phyloP scores from a whole-genome alignment of 2,888 invertebrate genomes.

The Rugalucina vietnamica region DNA sequence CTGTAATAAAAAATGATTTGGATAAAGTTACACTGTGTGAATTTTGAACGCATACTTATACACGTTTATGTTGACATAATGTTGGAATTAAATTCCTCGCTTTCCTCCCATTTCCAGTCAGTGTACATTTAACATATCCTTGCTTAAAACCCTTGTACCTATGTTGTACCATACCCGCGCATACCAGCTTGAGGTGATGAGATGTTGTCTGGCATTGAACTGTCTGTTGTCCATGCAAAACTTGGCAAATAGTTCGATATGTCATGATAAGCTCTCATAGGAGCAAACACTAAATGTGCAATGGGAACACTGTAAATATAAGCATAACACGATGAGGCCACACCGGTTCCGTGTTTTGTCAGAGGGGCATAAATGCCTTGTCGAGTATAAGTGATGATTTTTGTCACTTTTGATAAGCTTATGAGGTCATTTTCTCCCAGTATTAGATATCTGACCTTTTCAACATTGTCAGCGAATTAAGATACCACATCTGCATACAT shows the following conservation, averaged over 20 bases:
- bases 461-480: constrained; percentile 88
- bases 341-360: constrained; percentile 93
- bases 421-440: constrained; percentile 45
- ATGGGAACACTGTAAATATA: constrained; percentile 92
- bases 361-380: constrained; percentile 95
- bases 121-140: constrained; percentile 66
- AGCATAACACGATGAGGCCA: constrained; percentile 98
- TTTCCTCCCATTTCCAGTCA: too few species aligned
- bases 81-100: too few species aligned
- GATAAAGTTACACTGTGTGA: too few species aligned
- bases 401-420: constrained; percentile 86
- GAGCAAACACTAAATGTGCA: constrained; percentile 94
- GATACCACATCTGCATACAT: constrained; percentile 65
- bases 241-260: constrained; percentile 66
- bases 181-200: constrained; percentile 87
- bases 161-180: constrained; percentile 90
- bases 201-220: constrained; percentile 15
- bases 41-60: too few species aligned
- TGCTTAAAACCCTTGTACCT: constrained; percentile 67
- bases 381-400: constrained; percentile 86
- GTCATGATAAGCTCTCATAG: constrained; percentile 87
- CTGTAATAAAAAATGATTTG: too few species aligned
- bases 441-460: constrained; percentile 87
- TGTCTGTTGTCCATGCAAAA: constrained; percentile 32
- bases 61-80: too few species aligned